phyloP scores from a whole-genome alignment of 2,888 invertebrate genomes.

The Lochmaea crataegi region DNA sequence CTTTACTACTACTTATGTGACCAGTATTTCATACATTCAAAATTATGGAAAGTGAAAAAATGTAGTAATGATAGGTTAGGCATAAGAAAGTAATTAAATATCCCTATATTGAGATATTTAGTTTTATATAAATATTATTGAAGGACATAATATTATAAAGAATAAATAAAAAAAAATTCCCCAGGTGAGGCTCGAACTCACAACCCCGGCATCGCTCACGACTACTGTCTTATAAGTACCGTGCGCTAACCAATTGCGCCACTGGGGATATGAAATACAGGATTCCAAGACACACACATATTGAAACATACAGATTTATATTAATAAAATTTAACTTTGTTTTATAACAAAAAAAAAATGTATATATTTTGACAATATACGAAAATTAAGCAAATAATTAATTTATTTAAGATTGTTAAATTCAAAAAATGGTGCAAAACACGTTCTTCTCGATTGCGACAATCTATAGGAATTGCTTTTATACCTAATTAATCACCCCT shows the following conservation, averaged over 20 bases:
- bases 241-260: conserved; percentile 99
- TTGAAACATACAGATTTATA: not conserved
- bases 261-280: conserved; percentile 67
- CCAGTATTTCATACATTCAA: not conserved
- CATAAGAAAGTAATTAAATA: too few species aligned
- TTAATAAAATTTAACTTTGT: not conserved
- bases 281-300: not conserved
- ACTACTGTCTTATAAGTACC: conserved; percentile 99
- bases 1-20: conserved; percentile 8
- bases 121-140: too few species aligned
- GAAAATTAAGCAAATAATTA: too few species aligned
- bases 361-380: too few species aligned
- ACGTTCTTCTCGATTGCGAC: too few species aligned
- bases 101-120: too few species aligned
- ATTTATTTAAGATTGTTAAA: too few species aligned
- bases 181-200: conserved; percentile 97
- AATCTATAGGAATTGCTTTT: too few species aligned
- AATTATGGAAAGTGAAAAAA: not conserved
- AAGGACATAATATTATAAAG: too few species aligned
- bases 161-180: conserved; percentile 51
- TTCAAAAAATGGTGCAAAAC: not conserved
- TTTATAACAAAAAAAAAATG: too few species aligned
- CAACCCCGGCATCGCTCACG: conserved; percentile 99
- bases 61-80: not conserved
- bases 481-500: too few species aligned